Evolutionary conservation across 2,797 vertebrate genomes (phyloP), one percentile per base, ranked within the genome.

Genomic region (Capromys pilorides): DNA sequence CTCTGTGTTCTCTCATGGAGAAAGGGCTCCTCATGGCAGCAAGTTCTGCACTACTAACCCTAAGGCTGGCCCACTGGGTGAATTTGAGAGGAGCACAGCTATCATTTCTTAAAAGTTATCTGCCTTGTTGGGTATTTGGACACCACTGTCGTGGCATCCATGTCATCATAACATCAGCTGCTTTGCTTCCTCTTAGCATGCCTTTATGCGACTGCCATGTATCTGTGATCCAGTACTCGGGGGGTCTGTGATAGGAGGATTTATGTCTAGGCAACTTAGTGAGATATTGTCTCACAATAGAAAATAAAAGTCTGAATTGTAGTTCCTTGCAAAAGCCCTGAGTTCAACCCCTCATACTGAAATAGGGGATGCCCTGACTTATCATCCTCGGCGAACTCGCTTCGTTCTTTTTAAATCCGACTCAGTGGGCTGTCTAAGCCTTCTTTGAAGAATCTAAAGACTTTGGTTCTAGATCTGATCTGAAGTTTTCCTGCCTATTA

Each of bases 31-130:
- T 66, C 13, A 16, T 6, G 14, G 13, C 36, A 62, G 26, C 22
- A 4, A 78, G 24, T 18, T 71, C 28, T 51, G 64, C 33, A 24
- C 22, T 16, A 7, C 71, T 66, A 16, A 49, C 33, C 19, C 41
- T 1, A 1, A 8, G 31, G 1, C 6, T 28, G 24, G 39, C 18
- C 33, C 45, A n/a, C 19, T 12, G 33, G 14, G 9, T 73, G 1
- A n/a, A 6, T 33, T 61, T 62, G 61, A 21, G 21, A 62, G 84
- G 77, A 84, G 62, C 54, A 36, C 22, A 62, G 33, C 69, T 26
- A 21, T 11, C 4, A 22, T 51, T 73, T 80, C 31, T 90, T 33
- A 67, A 45, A 31, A 18, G 3, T 24, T 81, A 62, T 2, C 31
- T 64, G 6, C 41, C 16, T 61, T 67, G 62, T 4, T 36, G 39